These are phyloP conservation scores for Condylura cristata DNA, from an alignment of 2,113 vertebrate species.

Conservation along the genomic window DNA sequence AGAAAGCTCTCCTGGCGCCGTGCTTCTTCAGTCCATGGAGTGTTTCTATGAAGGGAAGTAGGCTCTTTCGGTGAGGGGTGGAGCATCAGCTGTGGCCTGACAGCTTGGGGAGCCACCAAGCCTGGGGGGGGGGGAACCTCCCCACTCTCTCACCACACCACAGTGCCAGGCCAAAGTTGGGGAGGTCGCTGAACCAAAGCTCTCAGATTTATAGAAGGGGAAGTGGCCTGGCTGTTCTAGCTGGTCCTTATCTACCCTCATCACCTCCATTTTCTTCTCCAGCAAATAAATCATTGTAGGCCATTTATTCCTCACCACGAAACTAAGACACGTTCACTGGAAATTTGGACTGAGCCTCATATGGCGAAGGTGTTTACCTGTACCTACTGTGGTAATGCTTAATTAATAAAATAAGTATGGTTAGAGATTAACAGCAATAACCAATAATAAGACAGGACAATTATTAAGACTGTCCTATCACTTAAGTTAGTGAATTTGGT, in stretches of 20 bases:
- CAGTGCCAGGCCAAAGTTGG: neutral
- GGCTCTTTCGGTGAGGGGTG: neutral
- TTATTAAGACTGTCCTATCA: neutral
- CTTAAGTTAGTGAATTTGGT: neutral
- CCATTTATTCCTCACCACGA: slow-evolving; percentile 9
- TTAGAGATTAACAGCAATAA: neutral
- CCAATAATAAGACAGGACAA: neutral
- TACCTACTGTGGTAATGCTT: neutral
- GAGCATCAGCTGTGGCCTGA: neutral
- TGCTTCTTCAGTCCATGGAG: neutral
- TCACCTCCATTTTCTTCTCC: neutral
- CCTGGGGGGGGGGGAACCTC: neutral
- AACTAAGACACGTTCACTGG: neutral
- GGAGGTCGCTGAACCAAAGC: neutral
- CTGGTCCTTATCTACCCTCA: neutral
- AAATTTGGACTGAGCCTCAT: neutral
- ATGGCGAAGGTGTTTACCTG: neutral
- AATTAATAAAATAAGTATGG: neutral
- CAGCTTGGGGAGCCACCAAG: neutral
- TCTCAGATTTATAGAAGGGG: neutral
- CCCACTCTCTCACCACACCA: neutral
- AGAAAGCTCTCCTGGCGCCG: slow-evolving; percentile 2
- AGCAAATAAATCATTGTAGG: neutral
- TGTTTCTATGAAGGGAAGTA: neutral
- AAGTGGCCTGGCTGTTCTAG: neutral